phyloP scores from a whole-genome alignment of 2,797 vertebrate species.

The Peromyscus aztecus region DNA sequence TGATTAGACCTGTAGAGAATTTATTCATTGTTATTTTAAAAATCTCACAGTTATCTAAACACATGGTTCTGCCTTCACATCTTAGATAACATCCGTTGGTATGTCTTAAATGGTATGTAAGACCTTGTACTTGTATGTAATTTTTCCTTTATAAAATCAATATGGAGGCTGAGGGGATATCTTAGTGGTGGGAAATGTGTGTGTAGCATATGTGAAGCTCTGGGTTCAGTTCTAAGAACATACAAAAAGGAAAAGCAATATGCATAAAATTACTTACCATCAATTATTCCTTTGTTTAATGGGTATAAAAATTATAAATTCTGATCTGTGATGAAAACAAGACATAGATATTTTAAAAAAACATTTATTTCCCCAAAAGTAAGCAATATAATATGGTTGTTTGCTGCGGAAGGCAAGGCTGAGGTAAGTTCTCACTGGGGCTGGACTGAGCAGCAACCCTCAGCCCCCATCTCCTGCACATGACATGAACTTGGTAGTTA shows the following conservation, averaged over 20 bases:
- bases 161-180: background rate
- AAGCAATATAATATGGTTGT: background rate
- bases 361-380: background rate
- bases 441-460: accelerated
- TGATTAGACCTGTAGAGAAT: background rate
- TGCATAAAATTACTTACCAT: background rate
- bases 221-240: background rate
- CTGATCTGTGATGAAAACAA: background rate
- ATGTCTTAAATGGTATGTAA: background rate
- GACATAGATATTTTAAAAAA: background rate
- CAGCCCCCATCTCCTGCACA: accelerated
- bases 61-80: background rate
- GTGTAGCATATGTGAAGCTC: background rate
- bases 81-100: background rate
- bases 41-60: background rate
- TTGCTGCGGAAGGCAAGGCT: background rate
- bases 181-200: background rate
- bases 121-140: background rate
- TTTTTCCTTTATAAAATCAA: conserved; percentile 6
- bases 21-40: background rate
- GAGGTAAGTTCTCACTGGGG: background rate
- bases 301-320: background rate
- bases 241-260: background rate
- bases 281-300: background rate
- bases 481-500: too few relatives aligned